These are phyloP conservation scores for Podarcis cretensis DNA, from an alignment of 2,113 vertebrate species.

Conservation along the genomic window DNA sequence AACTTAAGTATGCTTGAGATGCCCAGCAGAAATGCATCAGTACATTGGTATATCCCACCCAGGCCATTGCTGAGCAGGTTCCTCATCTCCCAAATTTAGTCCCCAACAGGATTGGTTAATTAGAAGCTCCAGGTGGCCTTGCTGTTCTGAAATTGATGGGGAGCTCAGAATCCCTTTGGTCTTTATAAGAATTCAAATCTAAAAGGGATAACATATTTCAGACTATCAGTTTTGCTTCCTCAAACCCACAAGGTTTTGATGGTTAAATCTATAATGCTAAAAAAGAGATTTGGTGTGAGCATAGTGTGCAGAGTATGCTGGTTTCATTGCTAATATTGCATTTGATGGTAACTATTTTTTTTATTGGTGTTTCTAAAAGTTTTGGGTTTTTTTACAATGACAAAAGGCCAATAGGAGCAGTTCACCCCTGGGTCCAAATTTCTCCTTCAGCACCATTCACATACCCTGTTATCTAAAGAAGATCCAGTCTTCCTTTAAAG, in stretches of 20 bases:
- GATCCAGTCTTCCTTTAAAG: too few species aligned
- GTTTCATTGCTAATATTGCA: neutral
- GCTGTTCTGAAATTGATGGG: neutral
- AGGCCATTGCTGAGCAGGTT: neutral
- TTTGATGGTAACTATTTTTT: neutral
- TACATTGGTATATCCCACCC: neutral
- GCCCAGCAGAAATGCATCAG: neutral
- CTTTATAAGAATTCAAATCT: neutral
- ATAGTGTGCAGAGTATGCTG: neutral
- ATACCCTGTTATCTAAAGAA: neutral
- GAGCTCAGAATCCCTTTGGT: neutral
- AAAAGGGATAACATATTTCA: neutral
- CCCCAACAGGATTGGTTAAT: neutral
- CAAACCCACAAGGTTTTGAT: neutral
- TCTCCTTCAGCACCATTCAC: neutral
- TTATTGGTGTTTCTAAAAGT: neutral
- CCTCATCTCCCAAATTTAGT: neutral
- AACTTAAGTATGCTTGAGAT: constrained; percentile 2
- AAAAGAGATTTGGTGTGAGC: neutral
- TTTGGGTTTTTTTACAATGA: neutral
- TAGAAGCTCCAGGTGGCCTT: neutral
- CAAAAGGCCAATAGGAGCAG: neutral
- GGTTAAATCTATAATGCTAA: neutral
- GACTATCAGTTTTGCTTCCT: neutral
- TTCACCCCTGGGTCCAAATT: neutral